Evolutionary conservation across 92 coral and sea anemone species (phyloP), one percentile per base, ranked within the genome.

Genomic region (Siderastrea siderea): DNA sequence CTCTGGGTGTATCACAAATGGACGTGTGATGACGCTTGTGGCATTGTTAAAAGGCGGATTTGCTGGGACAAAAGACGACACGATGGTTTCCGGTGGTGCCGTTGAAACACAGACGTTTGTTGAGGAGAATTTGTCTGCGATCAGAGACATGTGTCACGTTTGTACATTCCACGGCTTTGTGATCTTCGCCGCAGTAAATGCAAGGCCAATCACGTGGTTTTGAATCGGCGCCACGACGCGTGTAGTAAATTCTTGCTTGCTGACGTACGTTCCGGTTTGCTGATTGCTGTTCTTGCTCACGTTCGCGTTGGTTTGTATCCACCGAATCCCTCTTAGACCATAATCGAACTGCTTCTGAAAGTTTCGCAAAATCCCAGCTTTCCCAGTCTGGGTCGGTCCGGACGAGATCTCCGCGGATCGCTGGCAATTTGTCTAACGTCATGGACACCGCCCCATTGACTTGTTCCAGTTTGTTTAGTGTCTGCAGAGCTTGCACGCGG

Each of bases 11-110:
- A 7, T 78, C 94, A 64, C 89, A 86, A 15, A 88, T 77, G 1
- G 90, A 88, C 16, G 95, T 88, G 77, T 88, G 95, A 67, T 92
- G 95, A 26, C 88, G 52, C 57, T 49, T 81, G 15, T 60, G 90
- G 64, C 95, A 92, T n/a, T 11, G 66, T 73, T 84, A 86, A 63
- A 88, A 92, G 49, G 84, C 49, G 49, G 87, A 38, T 67, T 79
- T 92, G 69, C 90, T 78, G 53, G 82, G 82, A 75, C 92, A 92
- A 15, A 54, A 75, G 51, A 74, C 70, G 46, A 88, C 85, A 7
- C 75, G 75, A 72, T 83, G 92, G 14, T 53, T 67, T 12, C 91
- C 86, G 1, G 84, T 44, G 4, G 86, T 74, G 82, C 94, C 87
- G 64, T 91, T 91, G 17, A 91, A 82, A 54, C 94, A 91, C 17